phyloP scores from a whole-genome alignment of 1,140 invertebrate genomes.

The Musca vetustissima region DNA sequence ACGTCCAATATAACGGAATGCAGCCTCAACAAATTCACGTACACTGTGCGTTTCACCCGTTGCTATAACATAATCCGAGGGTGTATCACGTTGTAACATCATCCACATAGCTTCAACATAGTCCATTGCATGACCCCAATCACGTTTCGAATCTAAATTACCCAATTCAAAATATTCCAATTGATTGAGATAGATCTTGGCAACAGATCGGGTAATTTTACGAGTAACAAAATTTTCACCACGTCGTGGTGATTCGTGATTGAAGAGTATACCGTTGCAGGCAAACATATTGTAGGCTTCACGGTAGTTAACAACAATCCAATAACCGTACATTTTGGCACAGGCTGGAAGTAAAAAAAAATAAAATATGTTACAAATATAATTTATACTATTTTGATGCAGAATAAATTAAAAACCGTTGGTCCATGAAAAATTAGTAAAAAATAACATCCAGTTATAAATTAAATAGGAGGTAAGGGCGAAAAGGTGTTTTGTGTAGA shows the following conservation, averaged over 20 bases:
- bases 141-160: conserved; percentile 92
- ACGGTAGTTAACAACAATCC: conserved; percentile 98
- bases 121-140: conserved; percentile 99
- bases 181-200: conserved; percentile 90
- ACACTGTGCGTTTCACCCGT: conserved; percentile 95
- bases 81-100: conserved; percentile 92
- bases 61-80: conserved; percentile 97
- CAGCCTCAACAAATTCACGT: conserved; percentile 91
- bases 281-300: conserved; percentile 98
- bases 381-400: too few species aligned
- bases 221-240: conserved; percentile 99
- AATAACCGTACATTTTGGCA: conserved; percentile 97
- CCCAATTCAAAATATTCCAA: conserved; percentile 89
- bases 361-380: not conserved
- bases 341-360: conserved; percentile 73
- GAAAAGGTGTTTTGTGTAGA: too few species aligned
- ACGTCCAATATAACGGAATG: conserved; percentile 80
- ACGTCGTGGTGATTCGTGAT: conserved; percentile 97
- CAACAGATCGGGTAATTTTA: conserved; percentile 96
- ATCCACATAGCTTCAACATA: conserved; percentile 99
- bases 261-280: conserved; percentile 98
- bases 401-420: too few species aligned
- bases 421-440: too few species aligned
- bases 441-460: too few species aligned
- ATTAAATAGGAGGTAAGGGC: too few species aligned